Conservation (phyloP, 2,113 vertebrate genomes). For the Embiotoca jacksoni region DNA sequence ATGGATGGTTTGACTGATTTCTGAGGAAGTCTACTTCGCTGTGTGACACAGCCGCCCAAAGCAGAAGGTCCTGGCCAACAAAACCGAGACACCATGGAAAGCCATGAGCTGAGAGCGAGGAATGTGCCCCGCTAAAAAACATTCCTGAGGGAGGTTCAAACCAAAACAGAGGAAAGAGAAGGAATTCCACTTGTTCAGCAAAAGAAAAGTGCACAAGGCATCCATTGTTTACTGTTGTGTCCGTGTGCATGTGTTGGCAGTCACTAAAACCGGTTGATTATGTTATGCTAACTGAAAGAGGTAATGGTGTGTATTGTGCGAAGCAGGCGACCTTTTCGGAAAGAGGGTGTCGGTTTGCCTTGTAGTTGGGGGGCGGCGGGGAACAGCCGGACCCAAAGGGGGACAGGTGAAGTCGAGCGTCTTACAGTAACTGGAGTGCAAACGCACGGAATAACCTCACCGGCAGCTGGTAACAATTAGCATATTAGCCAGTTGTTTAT, state of each 20-base stretch:
- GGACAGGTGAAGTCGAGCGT: slow-evolving; percentile 74
- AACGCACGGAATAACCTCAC: slow-evolving; percentile 73
- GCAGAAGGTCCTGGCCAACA: slow-evolving; percentile 27
- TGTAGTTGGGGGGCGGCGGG: slow-evolving; percentile 20
- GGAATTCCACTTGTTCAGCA: slow-evolving; percentile 80
- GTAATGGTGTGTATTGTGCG: slow-evolving; percentile 65
- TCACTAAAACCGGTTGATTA: slow-evolving; percentile 67
- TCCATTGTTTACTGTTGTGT: slow-evolving; percentile 76
- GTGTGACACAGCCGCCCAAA: slow-evolving; percentile 49
- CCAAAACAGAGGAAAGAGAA: slow-evolving; percentile 74
- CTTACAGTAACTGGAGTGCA: slow-evolving; percentile 80
- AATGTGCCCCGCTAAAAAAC: slow-evolving; percentile 76
- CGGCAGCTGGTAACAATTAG: slow-evolving; percentile 82
- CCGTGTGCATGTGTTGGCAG: slow-evolving; percentile 40
- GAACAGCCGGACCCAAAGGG: slow-evolving; percentile 40
- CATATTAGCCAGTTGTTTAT: slow-evolving; percentile 85
- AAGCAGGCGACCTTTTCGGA: slow-evolving; percentile 54
- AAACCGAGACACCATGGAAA: slow-evolving; percentile 62
- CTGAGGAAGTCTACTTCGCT: slow-evolving; percentile 37
- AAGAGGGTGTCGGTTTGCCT: slow-evolving; percentile 36
- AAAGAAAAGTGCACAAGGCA: slow-evolving; percentile 69
- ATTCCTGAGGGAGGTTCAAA: slow-evolving; percentile 77
- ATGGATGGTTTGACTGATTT: slow-evolving; percentile 31
- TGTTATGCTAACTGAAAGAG: slow-evolving; percentile 75
- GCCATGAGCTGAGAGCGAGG: slow-evolving; percentile 65